Evolutionary conservation across 1,140 invertebrate genomes (phyloP).

Genomic region (Drosophila simulans): DNA sequence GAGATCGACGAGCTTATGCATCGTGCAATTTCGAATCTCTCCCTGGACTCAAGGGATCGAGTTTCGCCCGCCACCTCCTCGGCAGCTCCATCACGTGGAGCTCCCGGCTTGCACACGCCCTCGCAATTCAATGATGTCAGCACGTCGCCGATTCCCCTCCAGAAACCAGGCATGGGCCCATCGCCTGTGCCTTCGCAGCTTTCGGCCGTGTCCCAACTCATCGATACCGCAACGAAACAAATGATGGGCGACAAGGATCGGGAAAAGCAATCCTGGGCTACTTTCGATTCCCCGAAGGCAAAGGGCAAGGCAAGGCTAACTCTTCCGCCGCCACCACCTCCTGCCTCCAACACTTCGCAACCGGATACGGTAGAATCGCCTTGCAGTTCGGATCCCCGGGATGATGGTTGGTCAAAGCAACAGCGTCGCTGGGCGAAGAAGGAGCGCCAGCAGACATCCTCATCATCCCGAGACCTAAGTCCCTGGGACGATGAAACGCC

Average conservation of each 20-base stretch:
- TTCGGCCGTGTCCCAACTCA: constrained; percentile 75
- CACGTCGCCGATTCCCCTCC: constrained; percentile 81
- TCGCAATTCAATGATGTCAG: constrained; percentile 82
- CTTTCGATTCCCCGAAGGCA: constrained; percentile 81
- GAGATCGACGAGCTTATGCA: constrained; percentile 84
- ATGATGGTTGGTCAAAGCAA: constrained; percentile 84
- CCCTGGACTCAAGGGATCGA: constrained; percentile 78
- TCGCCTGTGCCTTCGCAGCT: constrained; percentile 83
- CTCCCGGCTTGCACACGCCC: constrained; percentile 47
- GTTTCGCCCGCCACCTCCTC: constrained; percentile 72
- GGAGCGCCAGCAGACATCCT: constrained; percentile 86
- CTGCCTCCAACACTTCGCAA: constrained; percentile 82
- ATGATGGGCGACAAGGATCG: constrained; percentile 60
- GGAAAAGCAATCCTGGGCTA: constrained; percentile 81
- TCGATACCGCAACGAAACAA: constrained; percentile 78
- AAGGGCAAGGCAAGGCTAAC: constrained; percentile 65
- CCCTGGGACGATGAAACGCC: constrained; percentile 89
- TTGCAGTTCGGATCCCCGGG: constrained; percentile 91
- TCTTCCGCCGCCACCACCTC: constrained; percentile 65
- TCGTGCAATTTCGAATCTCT: constrained; percentile 82
- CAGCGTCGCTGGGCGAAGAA: constrained; percentile 80
- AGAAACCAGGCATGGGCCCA: constrained; percentile 67
- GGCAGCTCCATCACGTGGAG: constrained; percentile 47
- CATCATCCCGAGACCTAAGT: constrained; percentile 89
- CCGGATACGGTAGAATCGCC: constrained; percentile 87